These are phyloP conservation scores for Actinernus sp. DNA, from an alignment of 92 coral and sea anemone genomes.

Conservation along the genomic window DNA sequence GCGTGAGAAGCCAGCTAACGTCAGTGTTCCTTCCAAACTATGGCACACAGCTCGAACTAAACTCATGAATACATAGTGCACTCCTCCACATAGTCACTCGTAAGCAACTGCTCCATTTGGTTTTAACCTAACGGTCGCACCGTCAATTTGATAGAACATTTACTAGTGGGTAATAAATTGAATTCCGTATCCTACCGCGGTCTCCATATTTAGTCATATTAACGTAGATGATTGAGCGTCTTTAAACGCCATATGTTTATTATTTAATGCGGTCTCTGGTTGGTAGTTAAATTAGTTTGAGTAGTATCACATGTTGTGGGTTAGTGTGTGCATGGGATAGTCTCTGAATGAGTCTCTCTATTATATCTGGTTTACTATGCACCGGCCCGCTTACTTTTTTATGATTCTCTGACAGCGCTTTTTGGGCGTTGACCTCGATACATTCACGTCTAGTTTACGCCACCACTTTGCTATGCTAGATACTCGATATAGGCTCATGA, in stretches of 20 bases:
- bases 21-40: neutral
- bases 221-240: conserved; percentile 8
- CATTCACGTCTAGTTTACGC: neutral
- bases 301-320: neutral
- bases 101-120: no score
- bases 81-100: no score
- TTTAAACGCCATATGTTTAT: conserved; percentile 30
- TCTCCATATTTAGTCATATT: conserved; percentile 51
- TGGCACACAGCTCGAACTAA: no score
- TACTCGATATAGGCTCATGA: neutral
- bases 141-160: no score
- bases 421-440: conserved; percentile 3
- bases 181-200: conserved; percentile 9
- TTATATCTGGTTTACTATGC: no score
- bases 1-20: neutral
- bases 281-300: neutral
- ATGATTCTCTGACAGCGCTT: neutral
- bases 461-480: neutral
- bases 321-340: neutral
- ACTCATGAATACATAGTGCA: no score
- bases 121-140: no score
- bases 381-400: neutral
- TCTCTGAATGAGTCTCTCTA: no score
- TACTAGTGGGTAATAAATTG: neutral
- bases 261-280: neutral